A percentile compares a stretch with the other conserved stretches of the same genome.
Conservation (phyloP, 1,140 invertebrate species). For the Stegodyphus mimosarum region DNA sequence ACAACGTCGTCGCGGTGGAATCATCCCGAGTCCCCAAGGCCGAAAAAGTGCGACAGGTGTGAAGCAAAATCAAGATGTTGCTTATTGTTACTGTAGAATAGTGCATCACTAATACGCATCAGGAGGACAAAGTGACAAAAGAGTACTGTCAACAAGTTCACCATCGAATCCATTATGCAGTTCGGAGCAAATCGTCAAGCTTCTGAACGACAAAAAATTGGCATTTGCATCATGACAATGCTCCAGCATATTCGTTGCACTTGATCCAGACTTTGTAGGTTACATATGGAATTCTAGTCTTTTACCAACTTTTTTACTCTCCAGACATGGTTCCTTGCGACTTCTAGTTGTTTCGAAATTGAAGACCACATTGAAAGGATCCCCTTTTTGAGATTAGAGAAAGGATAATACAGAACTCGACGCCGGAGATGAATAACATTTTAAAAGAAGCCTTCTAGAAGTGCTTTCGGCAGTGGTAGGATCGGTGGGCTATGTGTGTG, state of each 20-base stretch:
- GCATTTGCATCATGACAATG: background rate
- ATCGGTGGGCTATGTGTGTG: conserved; percentile 18
- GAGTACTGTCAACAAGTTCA: background rate
- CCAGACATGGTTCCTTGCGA: conserved; percentile 15
- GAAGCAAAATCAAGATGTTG: background rate
- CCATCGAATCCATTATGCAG: background rate
- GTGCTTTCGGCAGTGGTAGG: conserved; percentile 33
- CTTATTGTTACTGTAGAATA: background rate
- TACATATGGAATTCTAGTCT: background rate
- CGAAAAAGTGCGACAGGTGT: background rate
- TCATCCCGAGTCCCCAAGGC: background rate
- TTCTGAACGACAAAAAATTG: background rate
- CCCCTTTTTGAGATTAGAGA: conserved; percentile 4
- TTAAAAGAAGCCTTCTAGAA: conserved; percentile 19
- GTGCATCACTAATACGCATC: background rate
- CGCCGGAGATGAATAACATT: conserved; percentile 7
- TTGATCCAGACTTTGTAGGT: background rate
- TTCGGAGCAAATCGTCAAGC: background rate
- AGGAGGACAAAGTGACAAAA: background rate
- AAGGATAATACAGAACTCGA: conserved; percentile 17
- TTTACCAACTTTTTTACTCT: background rate
- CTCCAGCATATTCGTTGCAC: background rate
- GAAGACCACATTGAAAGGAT: conserved; percentile 5
- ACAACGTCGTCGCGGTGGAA: background rate
- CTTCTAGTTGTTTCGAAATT: conserved; percentile 17